Conservation (phyloP, 1,140 invertebrate genomes). For the Drosophila chauvacae region DNA sequence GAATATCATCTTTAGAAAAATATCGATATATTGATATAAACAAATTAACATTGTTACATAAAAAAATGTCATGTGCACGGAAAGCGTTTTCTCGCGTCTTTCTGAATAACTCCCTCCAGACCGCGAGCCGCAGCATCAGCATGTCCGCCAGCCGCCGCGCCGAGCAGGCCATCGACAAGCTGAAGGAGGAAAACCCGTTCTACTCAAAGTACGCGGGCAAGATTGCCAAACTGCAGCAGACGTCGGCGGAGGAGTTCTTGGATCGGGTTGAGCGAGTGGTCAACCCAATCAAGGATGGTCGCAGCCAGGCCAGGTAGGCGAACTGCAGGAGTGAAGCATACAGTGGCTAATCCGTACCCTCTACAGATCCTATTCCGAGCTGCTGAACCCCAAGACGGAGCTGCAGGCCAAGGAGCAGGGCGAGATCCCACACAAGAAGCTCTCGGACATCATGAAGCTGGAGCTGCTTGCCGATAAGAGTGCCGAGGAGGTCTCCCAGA, state of each 20-base stretch:
- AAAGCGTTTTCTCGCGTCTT: constrained; percentile 55
- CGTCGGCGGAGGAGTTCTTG: constrained; percentile 91
- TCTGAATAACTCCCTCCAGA: constrained; percentile 24
- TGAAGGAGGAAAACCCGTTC: constrained; percentile 89
- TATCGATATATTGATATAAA: too few relatives aligned
- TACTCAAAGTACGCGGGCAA: constrained; percentile 93
- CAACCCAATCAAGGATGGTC: constrained; percentile 84
- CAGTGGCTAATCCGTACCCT: neutral
- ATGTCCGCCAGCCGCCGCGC: constrained; percentile 73
- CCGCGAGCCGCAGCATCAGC: constrained; percentile 55
- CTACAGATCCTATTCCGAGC: constrained; percentile 74
- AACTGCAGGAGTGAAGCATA: neutral
- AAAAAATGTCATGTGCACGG: constrained; percentile 59
- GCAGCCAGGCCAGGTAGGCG: constrained; percentile 82
- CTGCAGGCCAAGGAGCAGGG: constrained; percentile 46
- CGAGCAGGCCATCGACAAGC: constrained; percentile 76
- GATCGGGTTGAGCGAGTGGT: constrained; percentile 87
- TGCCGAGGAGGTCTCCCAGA: constrained; percentile 90
- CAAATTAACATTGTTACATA: too few relatives aligned
- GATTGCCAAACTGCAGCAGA: constrained; percentile 90
- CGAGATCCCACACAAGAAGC: constrained; percentile 85
- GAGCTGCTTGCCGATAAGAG: constrained; percentile 91
- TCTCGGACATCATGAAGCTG: constrained; percentile 92
- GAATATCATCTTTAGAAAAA: too few relatives aligned
- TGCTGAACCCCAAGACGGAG: constrained; percentile 86